Percentiles rank a stretch among this genome's conserved stretches.
phyloP scores from a whole-genome alignment of 2,113 vertebrate genomes.

The Cyanoramphus novaezelandiae region DNA sequence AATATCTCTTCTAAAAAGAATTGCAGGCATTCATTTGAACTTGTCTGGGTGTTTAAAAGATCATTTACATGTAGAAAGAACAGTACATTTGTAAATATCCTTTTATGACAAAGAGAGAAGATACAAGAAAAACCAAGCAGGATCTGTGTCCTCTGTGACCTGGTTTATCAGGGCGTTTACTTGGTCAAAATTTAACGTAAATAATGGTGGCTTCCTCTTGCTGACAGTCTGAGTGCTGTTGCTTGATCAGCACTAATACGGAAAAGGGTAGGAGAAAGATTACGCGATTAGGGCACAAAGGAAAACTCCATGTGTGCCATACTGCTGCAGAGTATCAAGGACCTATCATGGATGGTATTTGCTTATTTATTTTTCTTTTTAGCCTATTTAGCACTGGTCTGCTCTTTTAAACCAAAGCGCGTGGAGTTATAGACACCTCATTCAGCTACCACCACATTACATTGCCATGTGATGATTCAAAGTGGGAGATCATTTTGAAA shows the following conservation, averaged over 20 bases:
- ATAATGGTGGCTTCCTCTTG: constrained; percentile 38
- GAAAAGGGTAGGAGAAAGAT: not conserved
- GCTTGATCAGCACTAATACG: not conserved
- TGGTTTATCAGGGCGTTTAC: constrained; percentile 52
- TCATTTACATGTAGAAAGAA: not conserved
- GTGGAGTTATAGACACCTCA: not conserved
- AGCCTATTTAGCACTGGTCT: not conserved
- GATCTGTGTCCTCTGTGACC: not conserved
- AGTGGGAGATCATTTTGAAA: not conserved
- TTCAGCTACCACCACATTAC: not conserved
- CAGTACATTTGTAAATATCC: not conserved
- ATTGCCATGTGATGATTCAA: accelerated
- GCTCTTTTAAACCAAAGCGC: not conserved
- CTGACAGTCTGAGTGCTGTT: not conserved
- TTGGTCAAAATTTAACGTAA: constrained; percentile 50
- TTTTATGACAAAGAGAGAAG: not conserved
- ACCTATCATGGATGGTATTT: not conserved
- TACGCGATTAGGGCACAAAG: not conserved
- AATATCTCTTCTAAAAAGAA: not conserved
- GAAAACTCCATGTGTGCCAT: not conserved
- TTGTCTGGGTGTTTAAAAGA: not conserved
- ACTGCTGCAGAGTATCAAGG: not conserved
- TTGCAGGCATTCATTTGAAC: not conserved
- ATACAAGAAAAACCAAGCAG: constrained; percentile 1
- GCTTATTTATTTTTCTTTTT: not conserved